These are phyloP conservation scores for Chiridota heheva DNA, from an alignment of 35 echinoderm and acorn worm species.

Conservation along the genomic window DNA sequence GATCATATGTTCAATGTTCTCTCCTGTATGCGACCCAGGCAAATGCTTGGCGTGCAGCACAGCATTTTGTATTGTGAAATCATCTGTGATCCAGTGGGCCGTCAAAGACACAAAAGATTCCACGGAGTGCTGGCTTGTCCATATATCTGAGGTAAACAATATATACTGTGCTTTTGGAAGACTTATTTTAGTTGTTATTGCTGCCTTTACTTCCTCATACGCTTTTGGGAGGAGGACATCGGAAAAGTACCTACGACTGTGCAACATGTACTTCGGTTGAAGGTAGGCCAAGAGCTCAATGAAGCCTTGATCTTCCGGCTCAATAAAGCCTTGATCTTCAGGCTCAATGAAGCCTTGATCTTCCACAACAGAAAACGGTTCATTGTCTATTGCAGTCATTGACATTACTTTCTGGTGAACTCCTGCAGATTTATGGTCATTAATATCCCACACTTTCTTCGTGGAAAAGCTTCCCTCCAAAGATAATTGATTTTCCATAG, in stretches of 20 bases:
- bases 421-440: background rate
- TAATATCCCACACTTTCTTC: slow-evolving; percentile 17
- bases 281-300: background rate
- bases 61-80: background rate
- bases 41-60: slow-evolving; percentile 7
- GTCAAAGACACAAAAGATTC: slow-evolving; percentile 14
- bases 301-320: slow-evolving; percentile 2
- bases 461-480: slow-evolving; percentile 1
- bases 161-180: background rate
- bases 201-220: background rate
- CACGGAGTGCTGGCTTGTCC: background rate
- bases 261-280: background rate
- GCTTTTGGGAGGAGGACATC: background rate
- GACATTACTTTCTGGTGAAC: slow-evolving; percentile 13
- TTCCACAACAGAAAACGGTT: slow-evolving; percentile 4
- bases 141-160: slow-evolving; percentile 12
- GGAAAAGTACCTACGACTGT: slow-evolving; percentile 18
- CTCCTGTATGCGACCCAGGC: slow-evolving; percentile 14
- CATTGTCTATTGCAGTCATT: slow-evolving; percentile 2
- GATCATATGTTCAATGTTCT: slow-evolving; percentile 31
- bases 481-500: background rate
- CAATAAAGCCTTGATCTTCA: slow-evolving; percentile 14
- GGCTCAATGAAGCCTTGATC: slow-evolving; percentile 11
- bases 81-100: background rate
- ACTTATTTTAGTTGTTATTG: background rate